phyloP scores from a whole-genome alignment of 2,113 vertebrate genomes.

The Lutjanus erythropterus region DNA sequence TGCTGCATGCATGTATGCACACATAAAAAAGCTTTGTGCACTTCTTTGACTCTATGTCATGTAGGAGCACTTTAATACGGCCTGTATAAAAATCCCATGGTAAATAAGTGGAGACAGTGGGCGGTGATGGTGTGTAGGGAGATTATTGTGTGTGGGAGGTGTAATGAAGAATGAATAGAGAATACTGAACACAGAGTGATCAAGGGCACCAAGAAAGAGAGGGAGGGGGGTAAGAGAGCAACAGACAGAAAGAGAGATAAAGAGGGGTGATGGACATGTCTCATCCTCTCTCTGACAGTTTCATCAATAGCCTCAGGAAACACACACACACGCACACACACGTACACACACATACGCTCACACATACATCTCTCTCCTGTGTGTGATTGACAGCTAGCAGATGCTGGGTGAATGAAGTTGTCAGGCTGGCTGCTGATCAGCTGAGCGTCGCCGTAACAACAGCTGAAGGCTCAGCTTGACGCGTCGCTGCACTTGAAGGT shows the following conservation, averaged over 20 bases:
- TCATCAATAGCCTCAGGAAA: constrained; percentile 87
- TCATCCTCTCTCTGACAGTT: constrained; percentile 85
- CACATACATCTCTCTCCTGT: constrained; percentile 29
- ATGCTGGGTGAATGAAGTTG: constrained; percentile 87
- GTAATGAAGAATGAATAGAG: constrained; percentile 59
- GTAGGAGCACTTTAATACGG: background rate
- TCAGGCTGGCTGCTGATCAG: constrained; percentile 82
- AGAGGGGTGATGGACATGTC: constrained; percentile 82
- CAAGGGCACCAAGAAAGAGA: constrained; percentile 51
- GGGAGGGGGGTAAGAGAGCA: constrained; percentile 36
- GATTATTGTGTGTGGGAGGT: constrained; percentile 41
- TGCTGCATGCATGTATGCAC: background rate
- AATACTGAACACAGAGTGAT: constrained; percentile 59
- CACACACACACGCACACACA: constrained; percentile 42
- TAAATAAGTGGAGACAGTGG: constrained; percentile 73
- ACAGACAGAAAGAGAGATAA: constrained; percentile 70
- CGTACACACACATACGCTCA: background rate
- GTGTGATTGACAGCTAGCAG: constrained; percentile 90
- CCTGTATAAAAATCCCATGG: background rate
- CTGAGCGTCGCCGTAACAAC: constrained; percentile 79
- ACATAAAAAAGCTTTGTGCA: background rate
- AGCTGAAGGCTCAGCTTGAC: constrained; percentile 77
- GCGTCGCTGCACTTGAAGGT: constrained; percentile 80
- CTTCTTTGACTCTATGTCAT: background rate
- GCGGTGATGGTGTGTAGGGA: constrained; percentile 76